phyloP scores from a whole-genome alignment of 2,113 vertebrate genomes.

The Mugil cephalus region DNA sequence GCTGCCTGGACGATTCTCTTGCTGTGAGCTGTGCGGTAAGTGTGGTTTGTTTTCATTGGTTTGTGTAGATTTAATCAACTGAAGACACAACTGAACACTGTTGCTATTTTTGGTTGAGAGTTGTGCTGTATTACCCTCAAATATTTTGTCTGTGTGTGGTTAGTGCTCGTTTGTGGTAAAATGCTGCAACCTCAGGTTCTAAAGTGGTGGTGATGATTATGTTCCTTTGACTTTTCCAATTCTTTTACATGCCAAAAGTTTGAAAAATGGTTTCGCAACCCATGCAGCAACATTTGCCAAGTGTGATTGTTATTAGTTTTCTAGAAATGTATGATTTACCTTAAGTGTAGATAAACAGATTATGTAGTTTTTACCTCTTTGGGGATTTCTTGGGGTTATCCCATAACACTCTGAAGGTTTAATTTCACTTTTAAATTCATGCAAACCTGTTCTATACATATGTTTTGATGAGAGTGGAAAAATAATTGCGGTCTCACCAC shows the following conservation, averaged over 20 bases:
- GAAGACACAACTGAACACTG: not conserved
- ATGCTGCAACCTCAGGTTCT: not conserved
- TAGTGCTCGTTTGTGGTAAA: not conserved
- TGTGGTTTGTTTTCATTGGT: not conserved
- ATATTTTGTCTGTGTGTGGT: not conserved
- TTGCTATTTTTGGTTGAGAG: not conserved
- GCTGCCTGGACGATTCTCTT: conserved; percentile 7
- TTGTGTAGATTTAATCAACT: not conserved
- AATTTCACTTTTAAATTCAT: not conserved
- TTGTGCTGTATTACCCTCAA: too few relatives aligned
- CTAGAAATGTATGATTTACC: not conserved
- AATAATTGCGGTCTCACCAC: not conserved
- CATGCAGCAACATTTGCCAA: not conserved
- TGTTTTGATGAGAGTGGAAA: not conserved
- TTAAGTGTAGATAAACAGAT: too few relatives aligned
- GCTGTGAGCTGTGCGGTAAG: conserved; percentile 63
- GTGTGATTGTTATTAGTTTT: too few relatives aligned
- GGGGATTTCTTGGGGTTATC: conserved; percentile 28
- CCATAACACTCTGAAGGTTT: not conserved
- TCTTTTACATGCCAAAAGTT: not conserved
- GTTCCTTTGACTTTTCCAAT: too few relatives aligned
- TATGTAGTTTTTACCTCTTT: conserved; percentile 13
- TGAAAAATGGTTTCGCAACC: too few relatives aligned
- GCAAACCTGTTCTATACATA: not conserved
- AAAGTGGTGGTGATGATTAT: not conserved